These are phyloP conservation scores for Chrysina gloriosa DNA, from an alignment of 2,888 invertebrate species.

Conservation along the genomic window DNA sequence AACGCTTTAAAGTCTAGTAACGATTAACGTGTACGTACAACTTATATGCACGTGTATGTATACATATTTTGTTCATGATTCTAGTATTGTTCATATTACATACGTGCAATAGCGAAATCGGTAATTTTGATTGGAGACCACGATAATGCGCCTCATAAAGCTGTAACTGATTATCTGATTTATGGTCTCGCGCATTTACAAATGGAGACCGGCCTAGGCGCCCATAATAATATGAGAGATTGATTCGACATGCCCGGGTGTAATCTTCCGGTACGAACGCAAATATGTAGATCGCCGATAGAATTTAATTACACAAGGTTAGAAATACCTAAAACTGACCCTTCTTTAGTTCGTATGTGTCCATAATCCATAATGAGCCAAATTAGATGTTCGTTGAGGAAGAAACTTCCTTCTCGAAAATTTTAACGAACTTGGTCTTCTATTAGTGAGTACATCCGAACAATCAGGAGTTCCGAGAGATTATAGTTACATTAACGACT, in stretches of 20 bases:
- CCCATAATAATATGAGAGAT: not conserved
- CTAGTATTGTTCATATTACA: not conserved
- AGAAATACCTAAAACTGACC: too few relatives aligned
- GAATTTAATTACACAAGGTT: not conserved
- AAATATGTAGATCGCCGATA: not conserved
- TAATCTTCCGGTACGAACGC: not conserved
- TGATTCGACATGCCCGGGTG: not conserved
- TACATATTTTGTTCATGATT: not conserved
- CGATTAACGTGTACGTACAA: not conserved
- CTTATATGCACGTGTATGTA: not conserved
- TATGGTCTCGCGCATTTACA: slow-evolving; percentile 8
- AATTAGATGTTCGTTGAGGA: too few relatives aligned
- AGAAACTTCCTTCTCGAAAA: too few relatives aligned
- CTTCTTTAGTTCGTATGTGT: too few relatives aligned
- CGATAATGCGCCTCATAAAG: slow-evolving; percentile 26
- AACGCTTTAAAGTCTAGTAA: not conserved
- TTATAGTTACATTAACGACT: too few relatives aligned
- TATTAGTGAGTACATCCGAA: too few relatives aligned
- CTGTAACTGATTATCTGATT: slow-evolving; percentile 33
- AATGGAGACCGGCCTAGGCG: not conserved
- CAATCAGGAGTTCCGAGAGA: too few relatives aligned
- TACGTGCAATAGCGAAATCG: slow-evolving; percentile 11
- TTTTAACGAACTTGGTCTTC: too few relatives aligned
- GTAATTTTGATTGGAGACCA: slow-evolving; percentile 24
- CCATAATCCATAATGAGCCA: too few relatives aligned